Base-by-base conservation (phyloP, 2,888 invertebrate species). In the Sarcophaga subvicina region DNA sequence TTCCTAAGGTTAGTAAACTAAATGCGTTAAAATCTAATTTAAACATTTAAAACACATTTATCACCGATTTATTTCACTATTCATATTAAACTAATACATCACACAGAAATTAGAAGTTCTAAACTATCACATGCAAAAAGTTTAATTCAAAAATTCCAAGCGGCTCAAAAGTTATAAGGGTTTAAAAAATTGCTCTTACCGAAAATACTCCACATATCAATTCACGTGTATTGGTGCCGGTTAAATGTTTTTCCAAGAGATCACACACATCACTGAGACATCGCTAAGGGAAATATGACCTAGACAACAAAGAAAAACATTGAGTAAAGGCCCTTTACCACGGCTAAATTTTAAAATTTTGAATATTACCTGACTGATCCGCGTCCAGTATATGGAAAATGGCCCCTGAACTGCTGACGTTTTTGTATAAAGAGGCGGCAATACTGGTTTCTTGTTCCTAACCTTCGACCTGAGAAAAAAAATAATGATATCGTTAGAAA, bases 211-310 rank as follows among this genome's bases (percentile, higher is more conserved):
- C 27, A 22, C 22, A 22, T 22, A 22, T 22, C 22, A 22, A 22
- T 22, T 22, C 22, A 27, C 4, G 27, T 27, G 27, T 27, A 22
- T 98, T 95, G 4, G 96, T 96, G 87, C 96, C 96, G 2, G 97
- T 96, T 94, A 98, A 96, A 92, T 98, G 97, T 90, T 96, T 96
- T 73, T 96, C 96, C 77, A 98, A 95, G 77, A 98, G 94, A 91
- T 96, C 96, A 91, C 98, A 98, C 0, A 98, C 98, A 89, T 98
- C 98, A n/a, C 96, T 96, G 93, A 99, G 98, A 94, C 22, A 22
- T 99, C 98, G 90, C 97, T 97, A 92, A 98, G 95, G 3, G 98
- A 98, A 90, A 98, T 98, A 91, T 95, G 96, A 84, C 98, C 98
- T 98, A n/a, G 54, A 77, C 62, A 22, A 64, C 20, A 60, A 64